A percentile compares a stretch with the other conserved stretches of the same genome.
Evolutionary conservation across 2,888 invertebrate genomes (phyloP).

Genomic region (Stomorhina lunata): DNA sequence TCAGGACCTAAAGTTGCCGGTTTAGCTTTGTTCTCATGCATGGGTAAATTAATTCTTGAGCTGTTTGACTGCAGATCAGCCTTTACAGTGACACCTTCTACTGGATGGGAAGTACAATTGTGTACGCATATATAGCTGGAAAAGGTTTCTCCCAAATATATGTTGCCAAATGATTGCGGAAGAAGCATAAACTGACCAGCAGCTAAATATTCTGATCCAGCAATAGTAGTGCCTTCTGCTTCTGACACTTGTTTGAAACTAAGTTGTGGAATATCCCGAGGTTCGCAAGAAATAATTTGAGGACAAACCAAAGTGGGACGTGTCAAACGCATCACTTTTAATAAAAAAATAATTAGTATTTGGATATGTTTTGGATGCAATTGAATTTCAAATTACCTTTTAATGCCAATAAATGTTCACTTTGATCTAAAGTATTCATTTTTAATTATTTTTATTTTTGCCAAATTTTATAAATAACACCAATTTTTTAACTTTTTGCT

Average conservation of each 20-base stretch:
- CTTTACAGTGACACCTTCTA: slow-evolving; percentile 81
- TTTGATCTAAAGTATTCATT: slow-evolving; percentile 76
- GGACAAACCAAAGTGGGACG: slow-evolving; percentile 93
- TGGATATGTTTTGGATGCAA: neutral
- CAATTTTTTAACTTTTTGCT: neutral
- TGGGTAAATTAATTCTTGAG: slow-evolving; percentile 90
- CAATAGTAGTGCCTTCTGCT: slow-evolving; percentile 91
- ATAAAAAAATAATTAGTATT: neutral
- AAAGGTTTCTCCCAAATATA: slow-evolving; percentile 97
- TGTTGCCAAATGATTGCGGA: slow-evolving; percentile 98
- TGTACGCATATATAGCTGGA: slow-evolving; percentile 98
- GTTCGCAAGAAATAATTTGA: slow-evolving; percentile 90
- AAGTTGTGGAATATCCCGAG: slow-evolving; percentile 91
- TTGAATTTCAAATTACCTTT: slow-evolving; percentile 72
- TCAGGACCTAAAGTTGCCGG: slow-evolving; percentile 86
- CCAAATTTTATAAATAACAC: neutral
- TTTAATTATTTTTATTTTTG: slow-evolving; percentile 9
- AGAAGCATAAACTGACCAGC: slow-evolving; percentile 95
- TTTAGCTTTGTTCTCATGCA: slow-evolving; percentile 84
- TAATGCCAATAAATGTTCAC: slow-evolving; percentile 77
- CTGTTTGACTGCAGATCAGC: slow-evolving; percentile 96
- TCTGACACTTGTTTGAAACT: slow-evolving; percentile 87
- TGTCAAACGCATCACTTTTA: slow-evolving; percentile 94
- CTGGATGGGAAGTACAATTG: slow-evolving; percentile 93
- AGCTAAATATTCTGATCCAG: slow-evolving; percentile 86